Evolutionary conservation across 2,113 vertebrate species (phyloP).

Genomic region (Penelope pileata): DNA sequence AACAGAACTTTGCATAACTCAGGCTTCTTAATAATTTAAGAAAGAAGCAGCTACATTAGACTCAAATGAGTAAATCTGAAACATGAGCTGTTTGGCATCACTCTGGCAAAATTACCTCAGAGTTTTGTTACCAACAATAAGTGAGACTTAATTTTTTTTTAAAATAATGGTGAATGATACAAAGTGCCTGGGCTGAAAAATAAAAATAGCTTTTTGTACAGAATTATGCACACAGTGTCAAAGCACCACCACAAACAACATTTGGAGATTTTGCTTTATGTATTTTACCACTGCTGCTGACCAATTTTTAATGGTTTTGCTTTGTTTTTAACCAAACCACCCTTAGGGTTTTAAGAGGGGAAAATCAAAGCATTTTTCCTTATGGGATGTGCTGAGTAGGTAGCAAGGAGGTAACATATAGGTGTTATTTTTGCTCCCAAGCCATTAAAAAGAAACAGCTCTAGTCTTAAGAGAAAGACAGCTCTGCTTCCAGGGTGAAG

Average conservation of each 20-base stretch:
- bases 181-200: not conserved
- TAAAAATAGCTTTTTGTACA: not conserved
- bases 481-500: not conserved
- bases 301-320: no score
- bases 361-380: not conserved
- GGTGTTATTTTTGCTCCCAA: not conserved
- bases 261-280: not conserved
- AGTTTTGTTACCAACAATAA: not conserved
- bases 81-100: not conserved
- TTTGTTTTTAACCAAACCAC: not conserved
- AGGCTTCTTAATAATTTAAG: not conserved
- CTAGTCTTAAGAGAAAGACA: not conserved
- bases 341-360: not conserved
- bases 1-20: not conserved
- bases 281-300: not conserved
- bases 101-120: not conserved
- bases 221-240: not conserved
- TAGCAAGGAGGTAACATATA: fast-evolving
- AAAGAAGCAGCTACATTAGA: not conserved
- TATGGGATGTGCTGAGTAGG: not conserved
- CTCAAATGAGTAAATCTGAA: not conserved
- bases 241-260: not conserved
- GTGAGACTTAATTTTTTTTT: not conserved
- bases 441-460: not conserved
- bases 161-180: not conserved